phyloP scores from a whole-genome alignment of 2,888 invertebrate genomes.

The Cosmorhoe ocellata region DNA sequence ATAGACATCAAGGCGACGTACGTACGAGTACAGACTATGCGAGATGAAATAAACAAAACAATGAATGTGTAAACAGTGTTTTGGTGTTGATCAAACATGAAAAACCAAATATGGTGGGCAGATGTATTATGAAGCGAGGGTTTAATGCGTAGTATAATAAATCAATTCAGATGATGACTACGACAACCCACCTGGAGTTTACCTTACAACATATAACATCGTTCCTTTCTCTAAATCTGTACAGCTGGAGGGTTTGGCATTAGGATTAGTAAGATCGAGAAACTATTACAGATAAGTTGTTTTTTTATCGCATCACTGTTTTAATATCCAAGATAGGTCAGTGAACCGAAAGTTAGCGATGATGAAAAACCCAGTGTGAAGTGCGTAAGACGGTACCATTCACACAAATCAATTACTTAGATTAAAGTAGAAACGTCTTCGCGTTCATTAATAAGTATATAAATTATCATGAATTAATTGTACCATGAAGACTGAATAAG shows the following conservation, averaged over 20 bases:
- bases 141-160: conserved; percentile 22
- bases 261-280: neutral
- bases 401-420: too few relatives aligned
- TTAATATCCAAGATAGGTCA: too few relatives aligned
- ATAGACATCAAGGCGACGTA: too few relatives aligned
- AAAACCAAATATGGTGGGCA: neutral
- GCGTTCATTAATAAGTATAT: too few relatives aligned
- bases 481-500: too few relatives aligned
- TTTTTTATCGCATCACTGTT: too few relatives aligned
- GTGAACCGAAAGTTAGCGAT: too few relatives aligned
- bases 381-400: too few relatives aligned
- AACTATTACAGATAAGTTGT: too few relatives aligned
- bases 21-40: neutral
- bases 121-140: conserved; percentile 1
- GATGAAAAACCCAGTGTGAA: too few relatives aligned
- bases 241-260: conserved; percentile 26
- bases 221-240: conserved; percentile 27
- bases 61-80: neutral
- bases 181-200: conserved; percentile 33
- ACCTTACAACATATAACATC: conserved; percentile 30
- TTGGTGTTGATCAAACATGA: neutral
- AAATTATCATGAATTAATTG: too few relatives aligned
- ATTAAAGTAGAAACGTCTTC: too few relatives aligned
- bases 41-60: neutral
- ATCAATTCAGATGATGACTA: conserved; percentile 17